Conservation (phyloP, 2,113 vertebrate genomes). For the Rhinolophus ferrumequinum region DNA sequence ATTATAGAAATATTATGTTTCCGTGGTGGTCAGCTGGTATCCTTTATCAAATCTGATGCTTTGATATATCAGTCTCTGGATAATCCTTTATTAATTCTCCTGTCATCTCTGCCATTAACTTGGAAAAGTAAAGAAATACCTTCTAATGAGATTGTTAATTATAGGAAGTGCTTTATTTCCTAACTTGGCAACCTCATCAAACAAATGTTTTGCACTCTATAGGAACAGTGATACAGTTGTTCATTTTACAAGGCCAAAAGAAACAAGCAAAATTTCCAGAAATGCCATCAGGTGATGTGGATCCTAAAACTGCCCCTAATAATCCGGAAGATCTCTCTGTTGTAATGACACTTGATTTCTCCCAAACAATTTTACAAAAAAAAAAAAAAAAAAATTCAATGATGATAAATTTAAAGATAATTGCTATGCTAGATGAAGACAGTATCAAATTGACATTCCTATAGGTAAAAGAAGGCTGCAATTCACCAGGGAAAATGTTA, state of each 20-base stretch:
- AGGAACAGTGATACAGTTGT: constrained; percentile 27
- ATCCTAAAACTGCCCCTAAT: constrained; percentile 34
- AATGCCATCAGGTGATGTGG: constrained; percentile 9
- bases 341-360: constrained; percentile 34
- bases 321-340: neutral
- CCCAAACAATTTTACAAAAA: constrained; percentile 40
- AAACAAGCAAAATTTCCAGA: constrained; percentile 30
- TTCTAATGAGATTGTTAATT: constrained; percentile 66
- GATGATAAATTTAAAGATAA: constrained; percentile 4
- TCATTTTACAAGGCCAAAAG: constrained; percentile 50
- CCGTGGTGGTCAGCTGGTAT: neutral
- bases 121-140: constrained; percentile 62
- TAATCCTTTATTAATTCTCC: constrained; percentile 68
- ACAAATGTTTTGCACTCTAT: constrained; percentile 18
- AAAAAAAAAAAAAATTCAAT: constrained; percentile 33
- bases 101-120: constrained; percentile 76
- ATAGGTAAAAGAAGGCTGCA: neutral
- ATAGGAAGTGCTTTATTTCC: constrained; percentile 46
- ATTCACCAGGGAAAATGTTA: neutral
- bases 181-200: constrained; percentile 65
- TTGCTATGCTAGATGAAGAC: neutral
- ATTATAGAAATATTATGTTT: constrained; percentile 24
- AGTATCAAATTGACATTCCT: neutral
- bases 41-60: constrained; percentile 41
- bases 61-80: constrained; percentile 60